Conservation (phyloP, 1,140 invertebrate genomes). For the Himalopsyche phryganea region DNA sequence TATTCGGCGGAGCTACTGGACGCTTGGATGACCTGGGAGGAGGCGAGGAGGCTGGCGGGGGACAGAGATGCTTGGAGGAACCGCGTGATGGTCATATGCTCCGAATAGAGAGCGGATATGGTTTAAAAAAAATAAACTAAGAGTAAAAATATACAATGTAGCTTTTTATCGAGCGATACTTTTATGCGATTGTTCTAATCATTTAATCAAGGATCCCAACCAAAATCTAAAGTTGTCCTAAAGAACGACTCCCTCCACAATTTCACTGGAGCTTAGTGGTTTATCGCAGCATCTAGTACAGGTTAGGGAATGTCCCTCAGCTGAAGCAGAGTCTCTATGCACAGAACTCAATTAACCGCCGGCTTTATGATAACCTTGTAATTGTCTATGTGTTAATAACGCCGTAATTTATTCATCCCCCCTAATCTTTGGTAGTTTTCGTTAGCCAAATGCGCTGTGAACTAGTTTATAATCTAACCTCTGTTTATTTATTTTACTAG, state of each 20-base stretch:
- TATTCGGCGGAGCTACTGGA: no score
- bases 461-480: no score
- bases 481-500: no score
- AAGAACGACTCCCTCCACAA: background rate
- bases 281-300: conserved; percentile 12
- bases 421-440: conserved; percentile 24
- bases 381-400: conserved; percentile 30
- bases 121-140: no score
- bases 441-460: no score
- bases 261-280: conserved; percentile 4
- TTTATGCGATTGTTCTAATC: background rate
- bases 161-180: no score
- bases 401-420: conserved; percentile 24
- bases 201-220: background rate
- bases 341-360: conserved; percentile 28
- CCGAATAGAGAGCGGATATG: no score
- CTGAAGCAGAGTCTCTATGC: conserved; percentile 1
- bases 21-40: no score
- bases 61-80: no score
- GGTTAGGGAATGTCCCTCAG: conserved; percentile 2
- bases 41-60: no score
- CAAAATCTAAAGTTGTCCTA: background rate
- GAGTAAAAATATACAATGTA: no score
- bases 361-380: conserved; percentile 27
- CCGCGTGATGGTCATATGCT: no score